phyloP scores from a whole-genome alignment of 2,113 vertebrate genomes.

The Catagonus wagneri region DNA sequence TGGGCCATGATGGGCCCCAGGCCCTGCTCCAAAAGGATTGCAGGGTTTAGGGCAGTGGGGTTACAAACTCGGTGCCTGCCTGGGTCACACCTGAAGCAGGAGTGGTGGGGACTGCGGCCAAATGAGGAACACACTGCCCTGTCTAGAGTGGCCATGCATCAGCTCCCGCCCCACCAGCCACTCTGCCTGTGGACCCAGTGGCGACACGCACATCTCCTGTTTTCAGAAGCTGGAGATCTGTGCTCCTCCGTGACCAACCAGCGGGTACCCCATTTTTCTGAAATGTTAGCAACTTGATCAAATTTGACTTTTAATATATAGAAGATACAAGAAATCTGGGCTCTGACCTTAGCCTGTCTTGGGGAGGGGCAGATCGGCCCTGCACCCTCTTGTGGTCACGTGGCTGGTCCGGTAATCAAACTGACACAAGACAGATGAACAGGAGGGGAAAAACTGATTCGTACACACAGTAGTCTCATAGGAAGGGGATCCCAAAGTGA shows the following conservation, averaged over 20 bases:
- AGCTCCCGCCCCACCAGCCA: neutral
- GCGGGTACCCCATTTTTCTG: neutral
- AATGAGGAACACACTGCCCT: neutral
- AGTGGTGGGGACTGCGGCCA: neutral
- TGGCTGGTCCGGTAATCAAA: neutral
- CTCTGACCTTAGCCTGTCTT: neutral
- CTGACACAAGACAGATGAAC: neutral
- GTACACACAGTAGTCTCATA: neutral
- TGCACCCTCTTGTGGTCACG: neutral
- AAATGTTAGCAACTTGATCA: neutral
- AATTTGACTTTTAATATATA: neutral
- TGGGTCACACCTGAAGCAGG: too few relatives aligned
- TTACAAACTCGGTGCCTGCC: fast-evolving
- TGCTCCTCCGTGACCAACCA: neutral
- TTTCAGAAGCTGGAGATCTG: neutral
- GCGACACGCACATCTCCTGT: fast-evolving
- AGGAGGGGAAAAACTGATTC: neutral
- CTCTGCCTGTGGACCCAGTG: fast-evolving
- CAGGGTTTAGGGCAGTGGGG: neutral
- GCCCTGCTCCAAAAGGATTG: neutral
- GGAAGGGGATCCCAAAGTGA: neutral
- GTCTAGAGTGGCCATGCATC: neutral
- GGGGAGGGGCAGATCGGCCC: neutral
- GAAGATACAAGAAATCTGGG: neutral
- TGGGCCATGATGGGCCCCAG: fast-evolving